Percentiles rank a stretch among this genome's conserved stretches.
Conservation (phyloP, 2,888 invertebrate species). For the Candidula unifasciata region DNA sequence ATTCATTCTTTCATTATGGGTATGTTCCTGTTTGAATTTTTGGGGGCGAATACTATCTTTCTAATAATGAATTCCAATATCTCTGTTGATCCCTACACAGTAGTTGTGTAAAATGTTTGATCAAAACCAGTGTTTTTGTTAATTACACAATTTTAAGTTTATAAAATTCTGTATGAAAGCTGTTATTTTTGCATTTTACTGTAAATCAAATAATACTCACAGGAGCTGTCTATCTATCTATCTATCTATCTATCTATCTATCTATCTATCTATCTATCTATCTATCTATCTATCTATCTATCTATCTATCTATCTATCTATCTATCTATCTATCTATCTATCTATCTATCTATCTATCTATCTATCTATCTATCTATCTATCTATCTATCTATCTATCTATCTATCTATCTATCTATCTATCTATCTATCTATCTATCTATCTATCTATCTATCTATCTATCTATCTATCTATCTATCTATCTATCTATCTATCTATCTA, state of each 20-base stretch:
- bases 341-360: slow-evolving; percentile 20
- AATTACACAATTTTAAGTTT: too few relatives aligned
- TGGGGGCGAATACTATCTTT: too few relatives aligned
- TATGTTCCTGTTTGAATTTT: too few relatives aligned
- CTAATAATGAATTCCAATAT: too few relatives aligned
- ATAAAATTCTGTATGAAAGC: too few relatives aligned
- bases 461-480: slow-evolving; percentile 38
- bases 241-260: background rate
- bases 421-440: slow-evolving; percentile 22
- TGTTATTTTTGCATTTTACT: too few relatives aligned
- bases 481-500: slow-evolving; percentile 12
- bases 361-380: slow-evolving; percentile 27
- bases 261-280: slow-evolving; percentile 25
- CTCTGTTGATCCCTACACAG: too few relatives aligned
- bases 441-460: slow-evolving; percentile 33
- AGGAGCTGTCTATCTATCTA: too few relatives aligned
- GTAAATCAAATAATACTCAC: too few relatives aligned
- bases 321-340: slow-evolving; percentile 21
- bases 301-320: slow-evolving; percentile 22
- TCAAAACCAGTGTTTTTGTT: too few relatives aligned
- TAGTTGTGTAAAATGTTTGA: too few relatives aligned
- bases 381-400: slow-evolving; percentile 20
- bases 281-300: slow-evolving; percentile 21
- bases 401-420: slow-evolving; percentile 31
- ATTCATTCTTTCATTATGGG: too few relatives aligned